These are phyloP conservation scores for Platerodrilus igneus DNA, from an alignment of 2,888 invertebrate species.

Conservation along the genomic window DNA sequence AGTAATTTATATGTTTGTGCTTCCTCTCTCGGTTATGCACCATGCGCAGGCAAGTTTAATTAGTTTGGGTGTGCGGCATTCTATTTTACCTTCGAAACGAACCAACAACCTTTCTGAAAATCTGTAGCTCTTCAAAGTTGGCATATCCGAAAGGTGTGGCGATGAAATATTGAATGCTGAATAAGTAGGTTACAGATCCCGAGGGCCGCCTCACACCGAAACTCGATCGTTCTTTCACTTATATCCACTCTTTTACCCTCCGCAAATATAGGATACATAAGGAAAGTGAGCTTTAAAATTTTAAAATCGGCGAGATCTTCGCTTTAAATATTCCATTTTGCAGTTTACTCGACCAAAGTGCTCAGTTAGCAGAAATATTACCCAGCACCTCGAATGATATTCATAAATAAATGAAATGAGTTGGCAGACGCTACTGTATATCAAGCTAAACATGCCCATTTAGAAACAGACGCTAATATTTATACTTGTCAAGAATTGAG, in stretches of 20 bases:
- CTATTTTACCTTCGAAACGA: conserved; percentile 18
- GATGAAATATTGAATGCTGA: conserved; percentile 36
- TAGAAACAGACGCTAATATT: conserved; percentile 25
- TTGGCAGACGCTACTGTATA: conserved; percentile 26
- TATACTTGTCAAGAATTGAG: conserved; percentile 25
- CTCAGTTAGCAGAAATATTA: conserved; percentile 23
- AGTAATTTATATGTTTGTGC: conserved; percentile 47
- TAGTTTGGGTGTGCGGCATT: conserved; percentile 36
- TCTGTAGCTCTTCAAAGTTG: conserved; percentile 26
- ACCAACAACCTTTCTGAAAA: conserved; percentile 22
- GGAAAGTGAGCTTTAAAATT: conserved; percentile 25
- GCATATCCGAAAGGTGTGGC: conserved; percentile 26
- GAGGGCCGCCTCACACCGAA: conserved; percentile 32
- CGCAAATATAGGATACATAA: conserved; percentile 28
- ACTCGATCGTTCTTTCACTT: conserved; percentile 35
- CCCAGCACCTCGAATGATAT: conserved; percentile 27
- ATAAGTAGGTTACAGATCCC: conserved; percentile 36
- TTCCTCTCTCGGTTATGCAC: conserved; percentile 43
- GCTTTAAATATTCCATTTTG: conserved; percentile 29
- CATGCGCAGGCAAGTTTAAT: conserved; percentile 43
- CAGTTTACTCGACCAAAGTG: conserved; percentile 21
- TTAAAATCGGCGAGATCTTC: conserved; percentile 25
- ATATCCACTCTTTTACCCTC: conserved; percentile 27
- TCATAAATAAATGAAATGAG: conserved; percentile 28
- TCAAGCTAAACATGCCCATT: conserved; percentile 25